Percentiles rank a stretch among this genome's conserved stretches.
These are phyloP conservation scores for Athetis lepigone DNA, from an alignment of 2,888 invertebrate species.

Conservation along the genomic window DNA sequence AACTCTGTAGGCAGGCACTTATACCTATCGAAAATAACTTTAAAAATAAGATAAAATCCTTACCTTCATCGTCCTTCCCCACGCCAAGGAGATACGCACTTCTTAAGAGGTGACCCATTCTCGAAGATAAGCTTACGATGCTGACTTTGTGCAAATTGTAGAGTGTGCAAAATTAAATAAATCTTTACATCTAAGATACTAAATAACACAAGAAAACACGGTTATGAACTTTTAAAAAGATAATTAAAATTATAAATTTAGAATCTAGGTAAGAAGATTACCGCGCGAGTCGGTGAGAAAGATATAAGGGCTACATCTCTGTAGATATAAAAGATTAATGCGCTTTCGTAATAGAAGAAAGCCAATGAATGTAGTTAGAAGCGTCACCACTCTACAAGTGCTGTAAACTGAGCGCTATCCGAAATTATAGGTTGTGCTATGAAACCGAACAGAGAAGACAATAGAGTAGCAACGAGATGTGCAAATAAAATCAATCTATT, in stretches of 20 bases:
- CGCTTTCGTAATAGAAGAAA: constrained; percentile 76
- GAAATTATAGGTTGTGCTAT: constrained; percentile 85
- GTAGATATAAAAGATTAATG: constrained; percentile 69
- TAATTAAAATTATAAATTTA: constrained; percentile 57
- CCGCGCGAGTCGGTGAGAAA: constrained; percentile 85
- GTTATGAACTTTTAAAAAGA: constrained; percentile 66
- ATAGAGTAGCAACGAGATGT: constrained; percentile 66
- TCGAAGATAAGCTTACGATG: constrained; percentile 75
- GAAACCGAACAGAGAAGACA: constrained; percentile 73
- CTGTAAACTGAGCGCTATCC: constrained; percentile 82
- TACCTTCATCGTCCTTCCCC: constrained; percentile 83
- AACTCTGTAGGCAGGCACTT: not conserved
- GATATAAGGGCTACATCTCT: constrained; percentile 87
- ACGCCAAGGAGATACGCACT: constrained; percentile 83
- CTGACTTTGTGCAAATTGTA: constrained; percentile 83
- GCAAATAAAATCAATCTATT: constrained; percentile 1
- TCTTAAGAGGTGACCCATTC: constrained; percentile 86
- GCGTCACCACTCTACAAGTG: constrained; percentile 82
- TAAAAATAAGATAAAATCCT: constrained; percentile 41
- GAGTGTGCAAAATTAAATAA: constrained; percentile 71
- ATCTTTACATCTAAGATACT: constrained; percentile 68
- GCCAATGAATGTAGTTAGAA: constrained; percentile 79
- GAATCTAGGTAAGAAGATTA: constrained; percentile 68
- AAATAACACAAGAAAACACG: constrained; percentile 64
- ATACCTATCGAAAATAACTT: not conserved